Conservation (phyloP, 1,140 invertebrate species). For the Lasioglossum baleicum region DNA sequence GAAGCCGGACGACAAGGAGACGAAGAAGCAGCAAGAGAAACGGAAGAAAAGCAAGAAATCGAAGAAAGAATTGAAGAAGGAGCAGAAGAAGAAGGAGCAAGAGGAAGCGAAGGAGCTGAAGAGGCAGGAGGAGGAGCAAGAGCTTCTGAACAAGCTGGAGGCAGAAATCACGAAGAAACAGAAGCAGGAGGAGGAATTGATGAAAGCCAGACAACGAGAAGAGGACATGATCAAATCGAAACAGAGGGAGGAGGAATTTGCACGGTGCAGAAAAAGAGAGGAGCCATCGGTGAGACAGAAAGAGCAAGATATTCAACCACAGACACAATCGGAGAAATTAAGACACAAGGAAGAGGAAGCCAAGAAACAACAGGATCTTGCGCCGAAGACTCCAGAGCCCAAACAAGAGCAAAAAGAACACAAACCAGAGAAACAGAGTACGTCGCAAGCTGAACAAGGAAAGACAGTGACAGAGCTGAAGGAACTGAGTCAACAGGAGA, state of each 20-base stretch:
- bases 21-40: not conserved
- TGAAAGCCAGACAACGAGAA: conserved; percentile 5
- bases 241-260: conserved; percentile 5
- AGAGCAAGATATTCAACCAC: conserved; percentile 8
- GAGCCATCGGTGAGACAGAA: conserved; percentile 15
- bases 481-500: not conserved
- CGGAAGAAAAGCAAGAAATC: conserved; percentile 9
- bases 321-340: not conserved
- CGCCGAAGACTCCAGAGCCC: too few relatives aligned
- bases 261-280: conserved; percentile 4
- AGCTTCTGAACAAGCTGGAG: conserved; percentile 21
- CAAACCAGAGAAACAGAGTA: too few relatives aligned
- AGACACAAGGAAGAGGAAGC: not conserved
- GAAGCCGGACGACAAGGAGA: not conserved
- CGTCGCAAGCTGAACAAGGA: conserved; percentile 1
- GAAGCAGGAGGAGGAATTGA: conserved; percentile 11
- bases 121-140: conserved; percentile 16
- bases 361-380: not conserved
- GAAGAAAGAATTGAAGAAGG: conserved; percentile 20
- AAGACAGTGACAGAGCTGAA: not conserved
- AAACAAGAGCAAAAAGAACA: not conserved
- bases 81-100: not conserved
- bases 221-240: conserved; percentile 4
- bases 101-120: not conserved
- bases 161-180: not conserved